phyloP scores from a whole-genome alignment of 2,113 vertebrate species.

The Silurus asotus region DNA sequence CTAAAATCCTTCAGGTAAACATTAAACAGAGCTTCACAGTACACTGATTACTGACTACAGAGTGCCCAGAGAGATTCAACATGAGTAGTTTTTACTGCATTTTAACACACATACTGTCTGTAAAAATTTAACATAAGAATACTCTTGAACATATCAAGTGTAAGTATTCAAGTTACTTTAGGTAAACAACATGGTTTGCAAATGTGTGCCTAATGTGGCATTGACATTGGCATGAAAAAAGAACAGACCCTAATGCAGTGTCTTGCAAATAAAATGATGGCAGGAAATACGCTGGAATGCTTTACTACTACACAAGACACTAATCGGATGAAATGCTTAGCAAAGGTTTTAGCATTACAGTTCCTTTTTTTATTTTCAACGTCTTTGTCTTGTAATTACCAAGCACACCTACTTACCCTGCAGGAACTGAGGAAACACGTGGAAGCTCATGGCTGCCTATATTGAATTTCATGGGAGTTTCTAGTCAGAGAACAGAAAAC shows the following conservation, averaged over 20 bases:
- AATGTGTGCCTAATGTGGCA: neutral
- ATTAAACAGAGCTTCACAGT: neutral
- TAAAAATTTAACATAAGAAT: neutral
- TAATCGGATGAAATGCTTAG: neutral
- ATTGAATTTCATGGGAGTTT: slow-evolving; percentile 30
- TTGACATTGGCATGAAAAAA: neutral
- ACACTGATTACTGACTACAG: neutral
- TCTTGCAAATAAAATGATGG: neutral
- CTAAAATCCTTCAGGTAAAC: neutral
- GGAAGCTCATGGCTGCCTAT: slow-evolving; percentile 14
- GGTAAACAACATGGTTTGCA: neutral
- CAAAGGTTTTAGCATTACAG: neutral
- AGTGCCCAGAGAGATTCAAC: neutral
- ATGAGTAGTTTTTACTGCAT: neutral
- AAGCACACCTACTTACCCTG: neutral
- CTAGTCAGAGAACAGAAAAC: slow-evolving; percentile 26
- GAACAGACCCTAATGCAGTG: neutral
- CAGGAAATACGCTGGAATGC: neutral
- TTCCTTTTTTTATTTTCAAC: neutral
- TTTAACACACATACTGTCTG: neutral
- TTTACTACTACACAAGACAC: neutral
- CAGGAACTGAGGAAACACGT: neutral
- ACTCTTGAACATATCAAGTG: neutral
- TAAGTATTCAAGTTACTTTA: neutral
- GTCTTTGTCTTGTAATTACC: neutral